Conservation (phyloP, 2,888 invertebrate species). For the Melanophora roralis region DNA sequence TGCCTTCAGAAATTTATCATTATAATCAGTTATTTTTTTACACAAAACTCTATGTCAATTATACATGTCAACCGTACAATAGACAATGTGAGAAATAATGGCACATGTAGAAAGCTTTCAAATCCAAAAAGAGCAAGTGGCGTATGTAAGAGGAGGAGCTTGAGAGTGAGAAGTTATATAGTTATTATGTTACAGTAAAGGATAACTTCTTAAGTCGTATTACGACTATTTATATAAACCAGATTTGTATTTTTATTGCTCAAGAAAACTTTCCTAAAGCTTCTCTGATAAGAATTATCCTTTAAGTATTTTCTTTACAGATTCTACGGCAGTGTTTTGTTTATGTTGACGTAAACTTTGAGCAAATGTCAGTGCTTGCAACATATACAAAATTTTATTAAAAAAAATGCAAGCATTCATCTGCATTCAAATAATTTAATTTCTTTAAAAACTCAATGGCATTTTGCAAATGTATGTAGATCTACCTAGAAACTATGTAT, state of each 20-base stretch:
- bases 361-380: constrained; percentile 40
- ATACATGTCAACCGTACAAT: constrained; percentile 45
- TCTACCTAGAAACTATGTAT: neutral
- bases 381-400: constrained; percentile 14
- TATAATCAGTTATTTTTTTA: constrained; percentile 51
- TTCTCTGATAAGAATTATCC: too few species aligned
- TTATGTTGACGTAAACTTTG: neutral
- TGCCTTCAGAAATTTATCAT: constrained; percentile 49
- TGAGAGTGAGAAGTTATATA: too few species aligned
- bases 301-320: too few species aligned
- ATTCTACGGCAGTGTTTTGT: too few species aligned
- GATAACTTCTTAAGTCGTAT: too few species aligned
- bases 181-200: too few species aligned
- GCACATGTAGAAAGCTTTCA: constrained; percentile 18
- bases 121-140: neutral
- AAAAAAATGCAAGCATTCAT: constrained; percentile 5
- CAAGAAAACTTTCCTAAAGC: too few species aligned
- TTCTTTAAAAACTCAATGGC: constrained; percentile 21
- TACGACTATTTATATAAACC: too few species aligned
- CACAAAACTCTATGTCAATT: constrained; percentile 49
- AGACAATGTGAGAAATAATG: constrained; percentile 41
- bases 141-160: neutral
- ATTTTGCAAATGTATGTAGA: neutral
- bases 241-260: too few species aligned
- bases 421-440: neutral